phyloP scores from a whole-genome alignment of 2,888 invertebrate species.

The Apoderus coryli region DNA sequence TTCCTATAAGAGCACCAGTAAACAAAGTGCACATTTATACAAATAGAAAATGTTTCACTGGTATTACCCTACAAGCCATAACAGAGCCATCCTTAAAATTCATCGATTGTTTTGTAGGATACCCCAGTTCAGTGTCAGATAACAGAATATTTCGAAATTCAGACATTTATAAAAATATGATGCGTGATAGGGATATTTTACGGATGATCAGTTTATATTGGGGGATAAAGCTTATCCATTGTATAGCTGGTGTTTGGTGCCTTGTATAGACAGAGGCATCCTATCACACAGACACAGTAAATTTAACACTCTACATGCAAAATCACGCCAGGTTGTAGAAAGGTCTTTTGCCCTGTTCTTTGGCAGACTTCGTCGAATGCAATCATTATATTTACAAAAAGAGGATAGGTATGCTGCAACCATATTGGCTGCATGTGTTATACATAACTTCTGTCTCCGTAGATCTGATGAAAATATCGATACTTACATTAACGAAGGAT shows the following conservation, averaged over 20 bases:
- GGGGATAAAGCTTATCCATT: conserved; percentile 20
- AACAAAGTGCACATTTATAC: background rate
- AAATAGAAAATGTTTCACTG: conserved; percentile 2
- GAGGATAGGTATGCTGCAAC: conserved; percentile 17
- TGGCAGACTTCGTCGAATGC: conserved; percentile 18
- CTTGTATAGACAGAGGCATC: conserved; percentile 11
- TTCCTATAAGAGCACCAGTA: conserved; percentile 4
- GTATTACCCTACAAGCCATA: conserved; percentile 4
- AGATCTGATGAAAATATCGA: conserved; percentile 2
- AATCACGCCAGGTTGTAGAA: conserved; percentile 18
- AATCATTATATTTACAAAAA: conserved; percentile 19
- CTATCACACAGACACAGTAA: conserved; percentile 7
- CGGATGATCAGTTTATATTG: conserved; percentile 15
- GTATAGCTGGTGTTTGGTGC: conserved; percentile 14
- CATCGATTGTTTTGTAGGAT: conserved; percentile 9
- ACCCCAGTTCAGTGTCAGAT: conserved; percentile 10
- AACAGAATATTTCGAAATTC: conserved; percentile 16
- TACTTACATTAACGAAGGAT: background rate
- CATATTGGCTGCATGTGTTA: conserved; percentile 17
- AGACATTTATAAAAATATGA: conserved; percentile 11
- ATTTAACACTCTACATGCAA: conserved; percentile 15
- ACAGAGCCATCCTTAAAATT: background rate
- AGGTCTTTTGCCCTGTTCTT: conserved; percentile 18
- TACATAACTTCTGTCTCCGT: conserved; percentile 19
- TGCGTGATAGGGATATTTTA: background rate